Percentiles rank a stretch among this genome's conserved stretches.
phyloP scores from a whole-genome alignment of 2,888 invertebrate genomes.

The Drosophila quinaria region DNA sequence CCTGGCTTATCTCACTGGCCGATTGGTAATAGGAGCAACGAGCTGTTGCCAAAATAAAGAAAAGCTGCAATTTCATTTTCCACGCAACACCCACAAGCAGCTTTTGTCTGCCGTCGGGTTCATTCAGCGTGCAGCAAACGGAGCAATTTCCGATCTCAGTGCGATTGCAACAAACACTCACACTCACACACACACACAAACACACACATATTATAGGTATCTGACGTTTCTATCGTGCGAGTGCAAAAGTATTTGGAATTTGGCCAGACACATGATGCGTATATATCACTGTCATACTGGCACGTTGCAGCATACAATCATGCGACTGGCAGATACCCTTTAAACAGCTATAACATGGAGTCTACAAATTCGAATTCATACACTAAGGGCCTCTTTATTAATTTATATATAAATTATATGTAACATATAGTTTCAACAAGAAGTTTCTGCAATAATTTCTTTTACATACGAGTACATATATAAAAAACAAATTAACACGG shows the following conservation, averaged over 20 bases:
- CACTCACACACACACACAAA: no score
- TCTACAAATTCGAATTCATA: neutral
- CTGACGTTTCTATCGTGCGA: neutral
- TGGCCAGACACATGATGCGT: slow-evolving; percentile 11
- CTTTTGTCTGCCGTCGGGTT: slow-evolving; percentile 22
- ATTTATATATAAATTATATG: neutral
- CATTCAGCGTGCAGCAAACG: slow-evolving; percentile 22
- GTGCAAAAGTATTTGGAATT: slow-evolving; percentile 3
- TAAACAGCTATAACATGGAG: neutral
- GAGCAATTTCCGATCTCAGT: slow-evolving; percentile 43
- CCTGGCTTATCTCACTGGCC: slow-evolving; percentile 8
- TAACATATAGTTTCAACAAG: no score
- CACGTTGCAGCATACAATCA: no score
- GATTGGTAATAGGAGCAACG: slow-evolving; percentile 25
- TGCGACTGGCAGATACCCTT: neutral
- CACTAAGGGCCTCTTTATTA: no score
- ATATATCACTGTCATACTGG: slow-evolving; percentile 3
- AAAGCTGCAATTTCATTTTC: slow-evolving; percentile 47
- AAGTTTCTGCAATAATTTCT: no score
- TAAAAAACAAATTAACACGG: no score
- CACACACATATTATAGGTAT: neutral
- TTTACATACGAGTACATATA: no score
- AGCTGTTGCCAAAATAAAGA: slow-evolving; percentile 39
- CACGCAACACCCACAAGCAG: slow-evolving; percentile 25
- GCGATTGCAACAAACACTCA: neutral